phyloP scores from a whole-genome alignment of 2,888 invertebrate species.

The Acleris cristana region DNA sequence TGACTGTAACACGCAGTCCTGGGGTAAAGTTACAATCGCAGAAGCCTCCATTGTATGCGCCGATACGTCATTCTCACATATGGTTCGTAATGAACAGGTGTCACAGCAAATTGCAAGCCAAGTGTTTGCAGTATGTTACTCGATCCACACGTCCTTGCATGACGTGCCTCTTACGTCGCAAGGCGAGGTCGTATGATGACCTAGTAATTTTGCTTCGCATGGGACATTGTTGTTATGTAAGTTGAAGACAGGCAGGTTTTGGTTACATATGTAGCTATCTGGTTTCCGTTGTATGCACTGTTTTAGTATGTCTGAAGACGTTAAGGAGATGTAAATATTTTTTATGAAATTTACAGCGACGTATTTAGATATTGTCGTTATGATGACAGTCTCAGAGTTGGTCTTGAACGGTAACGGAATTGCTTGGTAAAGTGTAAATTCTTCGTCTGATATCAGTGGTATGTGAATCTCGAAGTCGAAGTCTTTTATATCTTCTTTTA shows the following conservation, averaged over 20 bases:
- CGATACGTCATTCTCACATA: constrained; percentile 38
- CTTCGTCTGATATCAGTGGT: constrained; percentile 31
- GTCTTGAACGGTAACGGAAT: constrained; percentile 33
- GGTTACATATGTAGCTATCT: background rate
- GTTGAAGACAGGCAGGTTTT: constrained; percentile 5
- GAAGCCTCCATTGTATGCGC: constrained; percentile 35
- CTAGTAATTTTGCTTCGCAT: constrained; percentile 39
- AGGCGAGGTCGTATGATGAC: constrained; percentile 27
- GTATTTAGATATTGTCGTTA: background rate
- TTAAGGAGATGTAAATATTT: background rate
- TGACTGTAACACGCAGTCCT: constrained; percentile 39
- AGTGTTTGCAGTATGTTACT: constrained; percentile 27
- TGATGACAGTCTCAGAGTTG: background rate
- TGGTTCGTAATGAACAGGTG: constrained; percentile 30
- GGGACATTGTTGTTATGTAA: constrained; percentile 32
- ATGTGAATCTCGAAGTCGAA: constrained; percentile 38
- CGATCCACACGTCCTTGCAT: constrained; percentile 33
- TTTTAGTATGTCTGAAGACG: background rate
- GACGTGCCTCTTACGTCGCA: constrained; percentile 26
- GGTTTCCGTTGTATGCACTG: constrained; percentile 4
- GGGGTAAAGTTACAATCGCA: constrained; percentile 25
- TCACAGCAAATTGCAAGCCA: constrained; percentile 40
- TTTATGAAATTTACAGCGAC: constrained; percentile 9
- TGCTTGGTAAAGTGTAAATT: constrained; percentile 28
- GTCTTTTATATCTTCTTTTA: constrained; percentile 37